Conservation (phyloP, 2,113 vertebrate species). For the Osmerus mordax region DNA sequence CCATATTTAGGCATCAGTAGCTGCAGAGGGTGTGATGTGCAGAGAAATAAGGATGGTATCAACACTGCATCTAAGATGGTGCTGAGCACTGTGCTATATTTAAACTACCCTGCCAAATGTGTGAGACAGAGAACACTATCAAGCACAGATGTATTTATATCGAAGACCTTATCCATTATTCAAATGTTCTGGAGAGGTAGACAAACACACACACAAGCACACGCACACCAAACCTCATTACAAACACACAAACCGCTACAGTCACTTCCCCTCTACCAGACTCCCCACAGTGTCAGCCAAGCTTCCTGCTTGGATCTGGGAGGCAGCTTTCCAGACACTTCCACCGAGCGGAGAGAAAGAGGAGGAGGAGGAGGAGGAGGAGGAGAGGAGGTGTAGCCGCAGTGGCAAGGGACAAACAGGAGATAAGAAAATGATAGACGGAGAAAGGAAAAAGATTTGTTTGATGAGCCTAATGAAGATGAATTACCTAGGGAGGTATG, state of each 20-base stretch:
- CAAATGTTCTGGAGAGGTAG: conserved; percentile 10
- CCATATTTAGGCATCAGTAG: background rate
- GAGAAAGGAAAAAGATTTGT: conserved; percentile 15
- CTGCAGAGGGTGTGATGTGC: background rate
- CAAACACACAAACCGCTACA: conserved; percentile 1
- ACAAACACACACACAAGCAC: background rate
- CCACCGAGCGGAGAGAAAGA: background rate
- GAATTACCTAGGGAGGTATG: conserved; percentile 22
- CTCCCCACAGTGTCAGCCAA: background rate
- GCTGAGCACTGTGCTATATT: background rate
- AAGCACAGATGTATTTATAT: background rate
- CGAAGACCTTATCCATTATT: conserved; percentile 40
- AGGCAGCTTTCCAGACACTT: background rate
- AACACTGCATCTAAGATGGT: background rate
- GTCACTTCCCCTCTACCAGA: background rate
- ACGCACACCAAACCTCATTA: background rate
- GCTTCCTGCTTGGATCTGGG: conserved; percentile 4
- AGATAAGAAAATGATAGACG: conserved; percentile 6
- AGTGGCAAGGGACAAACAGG: background rate
- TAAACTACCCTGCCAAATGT: conserved; percentile 7
- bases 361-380: background rate
- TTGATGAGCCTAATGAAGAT: conserved; percentile 39
- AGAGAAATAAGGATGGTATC: background rate
- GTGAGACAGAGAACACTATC: conserved; percentile 6
- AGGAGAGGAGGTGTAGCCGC: background rate